phyloP scores from a whole-genome alignment of 2,113 vertebrate genomes.

The Brachypodius melanocephalos region DNA sequence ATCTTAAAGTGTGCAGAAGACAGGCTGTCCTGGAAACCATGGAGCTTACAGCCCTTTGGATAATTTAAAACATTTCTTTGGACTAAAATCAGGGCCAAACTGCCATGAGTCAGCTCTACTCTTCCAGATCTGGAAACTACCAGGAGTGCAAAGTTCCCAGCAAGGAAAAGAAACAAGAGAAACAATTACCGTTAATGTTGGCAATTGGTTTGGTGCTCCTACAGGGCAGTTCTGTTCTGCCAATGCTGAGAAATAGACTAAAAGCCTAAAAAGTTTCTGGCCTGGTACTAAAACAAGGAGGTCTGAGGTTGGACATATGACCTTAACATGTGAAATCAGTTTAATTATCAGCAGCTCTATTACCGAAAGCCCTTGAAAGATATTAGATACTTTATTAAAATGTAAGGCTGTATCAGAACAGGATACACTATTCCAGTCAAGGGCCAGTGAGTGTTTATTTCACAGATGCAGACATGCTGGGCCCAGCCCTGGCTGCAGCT shows the following conservation, averaged over 20 bases:
- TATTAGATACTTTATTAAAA: not conserved
- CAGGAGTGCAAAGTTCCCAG: not conserved
- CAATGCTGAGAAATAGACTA: not conserved
- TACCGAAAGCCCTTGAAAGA: not conserved
- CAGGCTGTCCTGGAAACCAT: not conserved
- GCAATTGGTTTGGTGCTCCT: not conserved
- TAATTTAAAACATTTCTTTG: not conserved
- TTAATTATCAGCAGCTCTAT: not conserved
- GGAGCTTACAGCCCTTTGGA: not conserved
- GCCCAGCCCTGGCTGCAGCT: not conserved
- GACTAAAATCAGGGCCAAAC: not conserved
- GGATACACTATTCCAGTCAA: not conserved
- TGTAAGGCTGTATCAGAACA: fast-evolving
- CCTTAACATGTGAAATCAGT: not conserved
- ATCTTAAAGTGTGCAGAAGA: not conserved
- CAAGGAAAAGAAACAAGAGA: not conserved
- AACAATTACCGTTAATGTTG: not conserved
- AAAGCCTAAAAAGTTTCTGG: not conserved
- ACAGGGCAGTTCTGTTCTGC: not conserved
- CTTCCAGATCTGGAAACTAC: not conserved
- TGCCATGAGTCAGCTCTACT: not conserved
- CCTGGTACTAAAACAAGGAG: not conserved
- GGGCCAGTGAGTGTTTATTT: not conserved
- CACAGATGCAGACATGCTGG: not conserved
- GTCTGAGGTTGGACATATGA: not conserved